Evolutionary conservation across 1,140 invertebrate genomes (phyloP), one percentile per base, ranked within the genome.

Genomic region (Diabrotica undecimpunctata): DNA sequence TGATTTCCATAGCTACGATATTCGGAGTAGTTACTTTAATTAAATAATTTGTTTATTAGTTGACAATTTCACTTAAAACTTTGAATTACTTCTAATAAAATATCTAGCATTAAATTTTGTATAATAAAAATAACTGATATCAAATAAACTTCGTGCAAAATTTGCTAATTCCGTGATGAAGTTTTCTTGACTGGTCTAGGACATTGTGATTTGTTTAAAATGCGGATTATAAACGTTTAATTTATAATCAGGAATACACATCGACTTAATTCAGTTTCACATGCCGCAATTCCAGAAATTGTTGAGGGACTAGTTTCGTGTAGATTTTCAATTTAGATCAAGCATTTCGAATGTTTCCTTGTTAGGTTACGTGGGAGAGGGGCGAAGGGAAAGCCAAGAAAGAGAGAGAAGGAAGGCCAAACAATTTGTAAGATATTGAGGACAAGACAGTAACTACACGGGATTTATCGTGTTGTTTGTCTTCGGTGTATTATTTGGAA

Each of bases 321-420:
- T 46, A 46, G 41, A 46, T 46, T 46, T 46, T 46, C 41, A 46
- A 46, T 46, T 46, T 46, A 46, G 41, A 46, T 46, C 41, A 46
- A n/a, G 41, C 41, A 46, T 46, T 46, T 46, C 41, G 41, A n/a
- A 46, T 46, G 41, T 46, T 46, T 46, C 41, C 41, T 46, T 46
- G 41, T 46, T 46, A 46, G 8, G 41, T 46, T 46, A 46, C 41
- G 8, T 46, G n/a, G 41, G 41, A 46, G 41, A n/a, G n/a, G 5
- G 41, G 41, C 25, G 41, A n/a, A n/a, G 41, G 41, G 8, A 46
- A 46, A 10, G n/a, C n/a, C 2, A n/a, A 46, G 41, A 46, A 46
- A 46, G 41, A 46, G 41, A n/a, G 41, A 46, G n/a, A 46, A 46
- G 41, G 41, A 6, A 46, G 41, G 41, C 41, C 41, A n/a, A 46